phyloP scores from a whole-genome alignment of 2,797 vertebrate species.

The Hydrocynus forskahlii region DNA sequence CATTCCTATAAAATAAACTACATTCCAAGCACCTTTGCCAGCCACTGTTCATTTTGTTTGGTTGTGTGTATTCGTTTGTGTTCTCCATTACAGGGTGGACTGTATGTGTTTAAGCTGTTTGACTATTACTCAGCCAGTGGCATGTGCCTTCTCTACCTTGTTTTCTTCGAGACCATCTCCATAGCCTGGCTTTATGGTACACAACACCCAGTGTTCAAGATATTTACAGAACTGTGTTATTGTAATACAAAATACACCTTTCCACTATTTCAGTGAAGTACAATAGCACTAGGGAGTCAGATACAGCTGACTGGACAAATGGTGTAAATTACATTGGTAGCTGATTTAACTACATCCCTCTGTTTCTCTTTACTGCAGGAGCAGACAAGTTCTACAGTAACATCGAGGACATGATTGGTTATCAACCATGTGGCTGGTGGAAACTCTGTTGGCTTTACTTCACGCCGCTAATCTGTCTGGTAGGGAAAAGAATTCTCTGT shows the following conservation, averaged over 20 bases:
- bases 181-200: constrained; percentile 98
- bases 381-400: constrained; percentile 98
- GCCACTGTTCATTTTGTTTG: no score
- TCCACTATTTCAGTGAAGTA: background rate
- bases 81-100: constrained; percentile 83
- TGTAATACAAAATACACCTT: background rate
- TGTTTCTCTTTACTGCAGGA: no score
- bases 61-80: background rate
- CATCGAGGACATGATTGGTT: constrained; percentile 98
- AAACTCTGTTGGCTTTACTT: constrained; percentile 98
- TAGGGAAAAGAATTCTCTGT: no score
- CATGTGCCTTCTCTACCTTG: constrained; percentile 96
- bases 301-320: background rate
- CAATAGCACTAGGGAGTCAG: background rate
- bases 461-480: no score
- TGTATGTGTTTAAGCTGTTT: constrained; percentile 98
- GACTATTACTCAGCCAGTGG: constrained; percentile 99
- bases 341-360: no score
- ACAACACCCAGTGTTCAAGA: no score
- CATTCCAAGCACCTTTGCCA: no score
- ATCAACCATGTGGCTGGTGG: constrained; percentile 97
- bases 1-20: constrained; percentile 47
- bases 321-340: constrained; percentile 27
- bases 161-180: constrained; percentile 98
- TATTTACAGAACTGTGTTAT: no score